A percentile compares a stretch with the other conserved stretches of the same genome.
These are phyloP conservation scores for Dipus sagitta DNA, from an alignment of 2,797 vertebrate genomes.

Conservation along the genomic window DNA sequence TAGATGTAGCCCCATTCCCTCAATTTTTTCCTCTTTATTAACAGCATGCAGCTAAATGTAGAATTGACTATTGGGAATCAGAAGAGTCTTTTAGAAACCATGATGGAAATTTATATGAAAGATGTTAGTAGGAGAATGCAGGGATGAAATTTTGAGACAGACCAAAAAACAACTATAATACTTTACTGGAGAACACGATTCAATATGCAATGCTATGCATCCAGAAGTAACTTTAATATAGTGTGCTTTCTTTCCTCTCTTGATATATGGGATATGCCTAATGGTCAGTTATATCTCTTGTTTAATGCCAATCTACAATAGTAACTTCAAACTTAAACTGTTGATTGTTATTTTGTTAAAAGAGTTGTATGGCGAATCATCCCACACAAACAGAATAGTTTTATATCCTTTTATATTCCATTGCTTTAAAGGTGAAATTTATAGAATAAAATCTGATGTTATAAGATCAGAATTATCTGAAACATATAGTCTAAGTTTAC, in stretches of 20 bases:
- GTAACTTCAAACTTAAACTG: neutral
- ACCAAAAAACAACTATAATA: neutral
- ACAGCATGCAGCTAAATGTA: neutral
- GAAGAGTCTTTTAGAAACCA: neutral
- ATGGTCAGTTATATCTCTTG: neutral
- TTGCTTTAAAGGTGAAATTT: neutral
- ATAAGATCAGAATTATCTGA: neutral
- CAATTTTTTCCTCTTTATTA: neutral
- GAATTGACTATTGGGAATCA: neutral
- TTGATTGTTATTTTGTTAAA: neutral
- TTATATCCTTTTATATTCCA: neutral
- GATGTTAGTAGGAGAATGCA: conserved; percentile 3
- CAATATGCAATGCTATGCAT: neutral
- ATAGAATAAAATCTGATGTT: neutral
- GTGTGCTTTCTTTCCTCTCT: neutral
- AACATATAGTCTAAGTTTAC: neutral
- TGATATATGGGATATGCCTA: neutral
- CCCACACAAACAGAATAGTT: neutral
- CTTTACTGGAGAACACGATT: neutral
- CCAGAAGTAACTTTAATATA: neutral
- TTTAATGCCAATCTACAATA: neutral
- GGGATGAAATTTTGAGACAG: neutral
- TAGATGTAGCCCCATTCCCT: too few relatives aligned
- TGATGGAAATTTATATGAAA: neutral
- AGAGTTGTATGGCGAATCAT: neutral